Conservation (phyloP, 2,113 vertebrate genomes). For the Rana temporaria region DNA sequence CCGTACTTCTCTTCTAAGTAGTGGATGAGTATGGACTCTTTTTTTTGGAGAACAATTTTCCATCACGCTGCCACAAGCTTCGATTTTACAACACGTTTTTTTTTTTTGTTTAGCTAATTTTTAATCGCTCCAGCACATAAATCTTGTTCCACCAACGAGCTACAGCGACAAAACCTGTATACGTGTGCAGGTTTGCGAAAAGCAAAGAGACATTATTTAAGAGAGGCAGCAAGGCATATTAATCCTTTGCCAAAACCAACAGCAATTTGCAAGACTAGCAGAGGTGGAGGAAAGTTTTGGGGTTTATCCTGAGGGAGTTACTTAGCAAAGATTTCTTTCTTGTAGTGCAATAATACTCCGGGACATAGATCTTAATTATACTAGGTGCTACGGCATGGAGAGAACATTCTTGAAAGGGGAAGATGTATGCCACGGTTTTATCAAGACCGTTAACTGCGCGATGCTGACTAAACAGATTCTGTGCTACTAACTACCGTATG, state of each 20-base stretch:
- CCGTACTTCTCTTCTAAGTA: no score
- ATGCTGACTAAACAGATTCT: slow-evolving; percentile 39
- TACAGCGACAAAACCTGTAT: no score
- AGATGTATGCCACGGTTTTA: slow-evolving; percentile 43
- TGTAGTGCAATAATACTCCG: slow-evolving; percentile 42
- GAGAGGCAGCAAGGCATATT: slow-evolving; percentile 9
- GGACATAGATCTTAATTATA: slow-evolving; percentile 54
- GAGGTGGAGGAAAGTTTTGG: slow-evolving; percentile 1
- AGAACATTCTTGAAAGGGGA: slow-evolving; percentile 25
- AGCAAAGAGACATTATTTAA: background rate
- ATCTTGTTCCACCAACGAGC: no score
- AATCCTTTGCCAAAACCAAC: slow-evolving; percentile 37
- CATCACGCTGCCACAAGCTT: no score
- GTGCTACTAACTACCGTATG: slow-evolving; percentile 9
- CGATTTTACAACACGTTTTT: no score
- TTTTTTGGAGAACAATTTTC: no score
- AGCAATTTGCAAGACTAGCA: slow-evolving; percentile 50
- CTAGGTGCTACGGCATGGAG: slow-evolving; percentile 28
- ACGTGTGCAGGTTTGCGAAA: no score
- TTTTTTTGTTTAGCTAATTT: no score
- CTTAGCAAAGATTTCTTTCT: slow-evolving; percentile 51
- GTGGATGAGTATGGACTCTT: no score
- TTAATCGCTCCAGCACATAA: no score
- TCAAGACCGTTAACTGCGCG: background rate
- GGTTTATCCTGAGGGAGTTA: slow-evolving; percentile 32